These are phyloP conservation scores for Tachysurus fulvidraco DNA, from an alignment of 2,113 vertebrate genomes.

Conservation along the genomic window DNA sequence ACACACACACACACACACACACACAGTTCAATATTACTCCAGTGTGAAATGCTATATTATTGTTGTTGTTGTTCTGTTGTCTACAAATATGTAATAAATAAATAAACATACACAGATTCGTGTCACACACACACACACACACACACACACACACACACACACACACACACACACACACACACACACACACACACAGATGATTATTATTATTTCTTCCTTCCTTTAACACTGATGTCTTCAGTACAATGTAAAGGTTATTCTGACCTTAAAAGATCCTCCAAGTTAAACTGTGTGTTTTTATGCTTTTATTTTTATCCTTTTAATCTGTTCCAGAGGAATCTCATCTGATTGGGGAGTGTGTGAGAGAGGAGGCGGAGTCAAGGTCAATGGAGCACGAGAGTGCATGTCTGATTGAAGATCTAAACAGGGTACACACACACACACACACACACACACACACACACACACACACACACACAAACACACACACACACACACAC, in stretches of 20 bases:
- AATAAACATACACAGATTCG: too few relatives aligned
- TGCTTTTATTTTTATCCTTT: neutral
- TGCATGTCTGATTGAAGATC: slow-evolving; percentile 49
- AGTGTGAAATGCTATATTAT: too few relatives aligned
- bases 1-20: neutral
- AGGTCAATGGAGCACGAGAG: slow-evolving; percentile 43
- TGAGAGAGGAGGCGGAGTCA: slow-evolving; percentile 30
- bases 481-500: neutral
- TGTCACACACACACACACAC: too few relatives aligned
- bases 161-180: too few relatives aligned
- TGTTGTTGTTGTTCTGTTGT: too few relatives aligned
- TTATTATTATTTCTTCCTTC: neutral
- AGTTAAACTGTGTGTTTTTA: neutral
- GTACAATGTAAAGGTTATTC: neutral
- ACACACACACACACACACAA: neutral
- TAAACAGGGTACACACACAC: slow-evolving; percentile 50
- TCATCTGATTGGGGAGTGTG: slow-evolving; percentile 19
- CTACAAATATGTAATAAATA: too few relatives aligned
- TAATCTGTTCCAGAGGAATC: slow-evolving; percentile 28
- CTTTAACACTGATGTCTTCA: neutral
- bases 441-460: slow-evolving; percentile 4
- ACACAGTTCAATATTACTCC: neutral
- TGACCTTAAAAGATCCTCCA: neutral
- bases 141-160: too few relatives aligned
- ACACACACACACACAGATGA: too few relatives aligned